phyloP scores from a whole-genome alignment of 2,797 vertebrate species.

The Chelmon rostratus region DNA sequence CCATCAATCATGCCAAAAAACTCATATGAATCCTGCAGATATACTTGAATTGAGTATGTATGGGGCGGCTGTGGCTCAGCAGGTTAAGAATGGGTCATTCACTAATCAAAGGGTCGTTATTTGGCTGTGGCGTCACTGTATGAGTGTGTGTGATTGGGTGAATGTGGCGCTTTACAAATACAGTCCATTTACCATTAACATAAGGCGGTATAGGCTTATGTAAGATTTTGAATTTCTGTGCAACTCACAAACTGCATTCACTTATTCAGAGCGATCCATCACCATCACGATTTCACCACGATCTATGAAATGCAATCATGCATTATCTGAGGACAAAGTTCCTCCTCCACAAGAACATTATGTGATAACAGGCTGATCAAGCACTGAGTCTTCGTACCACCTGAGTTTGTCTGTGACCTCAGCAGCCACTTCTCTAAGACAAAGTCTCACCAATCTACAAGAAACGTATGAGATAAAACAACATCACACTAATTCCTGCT shows the following conservation, averaged over 20 bases:
- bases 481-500: background rate
- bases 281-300: too few relatives aligned
- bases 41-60: background rate
- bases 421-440: background rate
- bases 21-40: background rate
- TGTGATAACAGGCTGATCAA: background rate
- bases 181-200: too few relatives aligned
- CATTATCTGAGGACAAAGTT: background rate
- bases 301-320: background rate
- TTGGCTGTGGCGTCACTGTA: too few relatives aligned
- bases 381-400: background rate
- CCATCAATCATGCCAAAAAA: background rate
- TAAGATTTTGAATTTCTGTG: background rate
- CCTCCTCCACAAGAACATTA: background rate
- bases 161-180: too few relatives aligned
- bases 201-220: too few relatives aligned
- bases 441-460: background rate
- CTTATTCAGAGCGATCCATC: background rate
- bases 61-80: too few relatives aligned
- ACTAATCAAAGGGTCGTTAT: too few relatives aligned
- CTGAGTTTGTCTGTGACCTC: background rate
- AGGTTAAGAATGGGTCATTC: background rate
- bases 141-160: too few relatives aligned
- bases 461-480: background rate
- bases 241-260: background rate